Base-by-base conservation (phyloP, 2,113 vertebrate genomes). In the Stigmatopora nigra region DNA sequence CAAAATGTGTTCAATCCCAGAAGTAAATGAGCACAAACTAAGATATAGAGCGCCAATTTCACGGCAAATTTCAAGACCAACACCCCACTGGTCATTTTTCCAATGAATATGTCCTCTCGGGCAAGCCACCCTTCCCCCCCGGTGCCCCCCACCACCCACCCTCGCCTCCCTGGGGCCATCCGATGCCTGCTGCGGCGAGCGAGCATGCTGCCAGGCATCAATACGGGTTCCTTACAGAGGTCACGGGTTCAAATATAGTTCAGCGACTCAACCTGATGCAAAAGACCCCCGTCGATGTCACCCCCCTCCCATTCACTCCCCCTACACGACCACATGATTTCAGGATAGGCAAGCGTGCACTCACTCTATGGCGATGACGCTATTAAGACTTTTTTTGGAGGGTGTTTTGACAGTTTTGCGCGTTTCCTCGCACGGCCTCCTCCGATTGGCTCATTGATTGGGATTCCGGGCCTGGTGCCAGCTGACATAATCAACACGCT, bases 161-260 rank as follows among this genome's bases (percentile, higher is more conserved):
- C 13, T 51, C 8, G 13, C 51, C 25, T 53, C 57, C 68, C 16
- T 44, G 25, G 63, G 82, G 87, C 80, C 75, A 77, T 22, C 78
- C 71, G 73, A 61, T 82, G 73, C 82, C 64, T 71, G 75, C 72
- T 82, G 79, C 84, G 78, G 80, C 75, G 73, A 78, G 71, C 62
- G 73, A 75, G 71, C 45, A 75, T 48, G 19, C 67, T 70, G 83
- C 44, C 70, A 71, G 74, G 79, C 81, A 87, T 89, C 88, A 90
- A 90, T 87, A 89, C 71, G 84, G 85, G 88, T 88, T 88, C 84
- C 85, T 89, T 88, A 87, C 84, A 84, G 80, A 89, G 88, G 86
- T 90, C 86, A 69, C n/a, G 12, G 67, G 90, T 90, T 92, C 90
- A 91, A 88, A 79, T 47, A 76, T 79, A 86, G 87, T 87, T 88